Conservation (phyloP, 2,113 vertebrate species). For the Hirundichthys speculiger region DNA sequence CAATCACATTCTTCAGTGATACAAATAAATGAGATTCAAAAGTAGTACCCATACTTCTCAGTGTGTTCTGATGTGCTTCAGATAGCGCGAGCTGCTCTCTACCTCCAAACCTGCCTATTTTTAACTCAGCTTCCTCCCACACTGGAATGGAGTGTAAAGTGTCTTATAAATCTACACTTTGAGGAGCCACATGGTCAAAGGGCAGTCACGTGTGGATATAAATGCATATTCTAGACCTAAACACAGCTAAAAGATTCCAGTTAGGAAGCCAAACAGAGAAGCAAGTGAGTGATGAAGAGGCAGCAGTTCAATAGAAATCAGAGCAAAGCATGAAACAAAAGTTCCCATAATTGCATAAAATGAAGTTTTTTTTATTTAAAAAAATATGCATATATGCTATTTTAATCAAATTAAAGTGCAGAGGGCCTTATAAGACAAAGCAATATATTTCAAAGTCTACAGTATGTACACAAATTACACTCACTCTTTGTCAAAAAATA, state of each 20-base stretch:
- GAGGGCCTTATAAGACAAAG: conserved; percentile 15
- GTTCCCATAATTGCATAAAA: conserved; percentile 68
- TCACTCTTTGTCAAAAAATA: not conserved
- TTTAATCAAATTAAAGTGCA: conserved; percentile 34
- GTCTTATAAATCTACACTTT: conserved; percentile 73
- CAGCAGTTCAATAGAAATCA: conserved; percentile 46
- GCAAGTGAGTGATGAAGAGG: conserved; percentile 41
- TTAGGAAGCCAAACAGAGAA: conserved; percentile 37
- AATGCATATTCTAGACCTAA: conserved; percentile 50
- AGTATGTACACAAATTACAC: conserved; percentile 2
- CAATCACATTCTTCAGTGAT: conserved; percentile 45
- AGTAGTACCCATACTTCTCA: conserved; percentile 44
- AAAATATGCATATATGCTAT: conserved; percentile 35
- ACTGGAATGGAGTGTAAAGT: conserved; percentile 76
- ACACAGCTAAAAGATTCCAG: conserved; percentile 38
- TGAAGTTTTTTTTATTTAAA: conserved; percentile 35
- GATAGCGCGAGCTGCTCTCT: conserved; percentile 66
- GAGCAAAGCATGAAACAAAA: conserved; percentile 49
- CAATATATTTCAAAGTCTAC: conserved; percentile 8
- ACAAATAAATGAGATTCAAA: conserved; percentile 55
- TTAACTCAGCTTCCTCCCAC: conserved; percentile 78
- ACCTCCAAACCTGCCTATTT: conserved; percentile 79
- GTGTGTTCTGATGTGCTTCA: conserved; percentile 60
- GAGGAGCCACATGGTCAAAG: conserved; percentile 73
- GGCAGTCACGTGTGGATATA: conserved; percentile 69